A percentile compares a stretch with the other conserved stretches of the same genome.
These are phyloP conservation scores for Agriopis marginaria DNA, from an alignment of 2,888 invertebrate genomes.

Conservation along the genomic window DNA sequence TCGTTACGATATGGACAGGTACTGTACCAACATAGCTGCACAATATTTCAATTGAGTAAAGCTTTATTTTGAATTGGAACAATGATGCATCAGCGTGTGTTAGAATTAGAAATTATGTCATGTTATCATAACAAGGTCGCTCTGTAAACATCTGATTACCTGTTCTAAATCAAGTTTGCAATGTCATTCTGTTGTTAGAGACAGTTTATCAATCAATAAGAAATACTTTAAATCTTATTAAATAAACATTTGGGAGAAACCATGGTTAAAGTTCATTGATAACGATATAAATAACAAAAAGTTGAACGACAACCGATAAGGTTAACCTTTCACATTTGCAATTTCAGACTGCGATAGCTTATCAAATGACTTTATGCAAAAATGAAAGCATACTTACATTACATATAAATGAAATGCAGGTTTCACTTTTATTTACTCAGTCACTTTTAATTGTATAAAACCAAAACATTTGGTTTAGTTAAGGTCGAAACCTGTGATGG, in stretches of 20 bases:
- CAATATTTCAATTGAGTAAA: slow-evolving; percentile 7
- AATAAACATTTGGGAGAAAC: no score
- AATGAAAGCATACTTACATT: slow-evolving; percentile 44
- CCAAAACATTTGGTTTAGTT: slow-evolving; percentile 7
- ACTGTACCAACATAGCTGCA: slow-evolving; percentile 10
- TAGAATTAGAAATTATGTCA: slow-evolving; percentile 36
- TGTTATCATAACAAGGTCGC: slow-evolving; percentile 26
- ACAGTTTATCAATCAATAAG: no score
- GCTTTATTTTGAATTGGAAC: slow-evolving; percentile 22
- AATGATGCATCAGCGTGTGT: slow-evolving; percentile 25
- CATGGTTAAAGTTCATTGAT: no score
- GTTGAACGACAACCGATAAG: not conserved
- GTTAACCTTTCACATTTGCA: slow-evolving; percentile 11
- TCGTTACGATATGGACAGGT: slow-evolving; percentile 19
- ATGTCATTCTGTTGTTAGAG: not conserved
- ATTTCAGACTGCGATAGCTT: slow-evolving; percentile 1
- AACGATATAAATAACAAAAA: not conserved
- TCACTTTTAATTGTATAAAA: slow-evolving; percentile 12
- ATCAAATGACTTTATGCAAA: not conserved
- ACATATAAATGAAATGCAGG: slow-evolving; percentile 30
- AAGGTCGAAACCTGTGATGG: not conserved
- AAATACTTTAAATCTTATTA: no score
- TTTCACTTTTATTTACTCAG: slow-evolving; percentile 18
- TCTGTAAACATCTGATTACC: not conserved
- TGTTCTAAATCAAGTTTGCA: not conserved